Conservation (phyloP, 2,113 vertebrate species). For the Rhagologus leucostigma region DNA sequence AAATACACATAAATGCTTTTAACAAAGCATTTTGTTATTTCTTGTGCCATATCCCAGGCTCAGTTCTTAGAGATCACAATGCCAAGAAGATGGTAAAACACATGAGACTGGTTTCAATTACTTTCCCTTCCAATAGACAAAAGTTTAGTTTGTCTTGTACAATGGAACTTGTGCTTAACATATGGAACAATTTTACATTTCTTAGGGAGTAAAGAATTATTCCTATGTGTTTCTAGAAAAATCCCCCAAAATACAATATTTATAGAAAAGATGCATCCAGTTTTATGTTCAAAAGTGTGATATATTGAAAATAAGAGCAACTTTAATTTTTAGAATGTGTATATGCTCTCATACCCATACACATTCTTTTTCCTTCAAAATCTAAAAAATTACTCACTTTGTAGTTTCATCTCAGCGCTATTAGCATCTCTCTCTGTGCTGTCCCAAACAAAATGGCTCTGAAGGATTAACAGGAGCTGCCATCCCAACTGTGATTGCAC, state of each 20-base stretch:
- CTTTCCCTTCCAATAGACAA: neutral
- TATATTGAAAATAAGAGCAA: neutral
- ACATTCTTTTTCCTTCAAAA: neutral
- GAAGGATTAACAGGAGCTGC: neutral
- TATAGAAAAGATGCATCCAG: neutral
- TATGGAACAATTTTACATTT: neutral
- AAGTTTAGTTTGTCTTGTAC: neutral
- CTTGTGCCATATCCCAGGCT: neutral
- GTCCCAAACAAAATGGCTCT: neutral
- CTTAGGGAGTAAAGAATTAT: neutral
- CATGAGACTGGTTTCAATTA: neutral
- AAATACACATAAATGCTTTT: neutral
- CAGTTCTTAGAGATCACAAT: neutral
- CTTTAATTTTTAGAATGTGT: neutral
- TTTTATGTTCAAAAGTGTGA: neutral
- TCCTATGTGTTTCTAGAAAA: neutral
- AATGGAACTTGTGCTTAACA: neutral
- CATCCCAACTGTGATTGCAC: neutral
- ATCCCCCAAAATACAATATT: neutral
- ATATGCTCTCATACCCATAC: neutral
- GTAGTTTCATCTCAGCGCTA: neutral
- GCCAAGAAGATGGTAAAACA: neutral
- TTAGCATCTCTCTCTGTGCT: neutral
- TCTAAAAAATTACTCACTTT: neutral
- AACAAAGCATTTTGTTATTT: neutral